Evolutionary conservation across 2,888 invertebrate species (phyloP), one percentile per base, ranked within the genome.

Genomic region (Dastarcus helophoroides): DNA sequence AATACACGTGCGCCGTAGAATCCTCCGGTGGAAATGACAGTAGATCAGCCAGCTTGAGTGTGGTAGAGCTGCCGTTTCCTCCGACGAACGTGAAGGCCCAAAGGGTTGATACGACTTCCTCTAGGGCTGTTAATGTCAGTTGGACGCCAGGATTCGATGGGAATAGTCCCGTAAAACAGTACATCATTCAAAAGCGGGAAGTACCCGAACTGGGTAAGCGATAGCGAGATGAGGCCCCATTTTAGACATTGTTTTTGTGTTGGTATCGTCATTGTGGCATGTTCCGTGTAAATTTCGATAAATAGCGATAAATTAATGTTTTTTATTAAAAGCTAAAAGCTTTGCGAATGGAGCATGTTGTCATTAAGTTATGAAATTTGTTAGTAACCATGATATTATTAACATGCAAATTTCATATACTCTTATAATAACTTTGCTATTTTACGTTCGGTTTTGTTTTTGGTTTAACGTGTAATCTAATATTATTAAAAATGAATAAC

Each of bases 141-240:
- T 98, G 97, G 95, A 83, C 83, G 7, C 84, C 90, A 0, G 91
- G 91, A 14, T 98, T 95, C 60, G 90, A 97, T 64, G 98, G 98
- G 32, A 95, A 98, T 60, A 91, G 91, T 51, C 89, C 90, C 6
- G 81, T 95, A 35, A 73, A 82, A 47, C 86, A 90, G 55, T 97
- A 85, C 58, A 88, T 90, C 40, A 74, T 97, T 31, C 91, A 97
- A 58, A 82, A 81, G 58, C 73, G 91, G 39, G 81, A 89, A 49
- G 84, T 93, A 14, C 84, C 89, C 2, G 83, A 84, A 59, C 69
- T 85, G 44, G 86, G 86, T 86, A 64, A 67, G 70, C 46, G 12
- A 5, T 24, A 6, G 6, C 6, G 7, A 8, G 7, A 23, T 9
- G 24, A 6, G 24, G 10, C 9, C 4, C 4, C 24, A 12, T 14